Percentiles rank a stretch among this genome's conserved stretches.
Conservation (phyloP, 2,113 vertebrate species). For the Chelonoidis abingdonii region DNA sequence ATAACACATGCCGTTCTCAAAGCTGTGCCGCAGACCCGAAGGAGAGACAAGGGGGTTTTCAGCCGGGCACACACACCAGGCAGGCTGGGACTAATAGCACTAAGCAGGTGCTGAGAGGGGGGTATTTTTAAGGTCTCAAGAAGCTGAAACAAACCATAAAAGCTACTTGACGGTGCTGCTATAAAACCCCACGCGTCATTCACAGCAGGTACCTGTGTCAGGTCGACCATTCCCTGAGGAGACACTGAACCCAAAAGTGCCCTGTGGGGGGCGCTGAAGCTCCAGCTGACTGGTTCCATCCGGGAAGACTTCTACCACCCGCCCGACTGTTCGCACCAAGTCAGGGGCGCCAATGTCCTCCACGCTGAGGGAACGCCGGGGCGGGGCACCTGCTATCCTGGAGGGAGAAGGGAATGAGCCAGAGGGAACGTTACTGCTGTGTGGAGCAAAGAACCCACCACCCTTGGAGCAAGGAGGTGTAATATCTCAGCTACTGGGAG, state of each 20-base stretch:
- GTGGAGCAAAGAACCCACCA: background rate
- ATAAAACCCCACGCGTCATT: background rate
- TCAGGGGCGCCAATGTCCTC: conserved; percentile 84
- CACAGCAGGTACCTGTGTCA: conserved; percentile 84
- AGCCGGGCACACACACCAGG: background rate
- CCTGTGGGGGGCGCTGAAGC: conserved; percentile 83
- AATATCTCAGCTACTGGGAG: accelerated
- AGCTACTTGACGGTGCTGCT: background rate
- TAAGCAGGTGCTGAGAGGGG: too few relatives aligned
- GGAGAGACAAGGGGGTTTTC: background rate
- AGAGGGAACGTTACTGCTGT: background rate
- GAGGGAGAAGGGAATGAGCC: background rate
- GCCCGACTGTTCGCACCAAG: conserved; percentile 80
- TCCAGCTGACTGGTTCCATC: conserved; percentile 91
- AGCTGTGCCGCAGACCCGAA: background rate
- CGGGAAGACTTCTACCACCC: conserved; percentile 86
- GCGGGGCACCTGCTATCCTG: conserved; percentile 44
- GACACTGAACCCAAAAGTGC: conserved; percentile 90
- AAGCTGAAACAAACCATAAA: background rate
- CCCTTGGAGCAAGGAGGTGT: accelerated
- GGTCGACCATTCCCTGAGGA: conserved; percentile 90
- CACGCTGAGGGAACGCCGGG: conserved; percentile 79
- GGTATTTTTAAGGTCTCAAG: background rate
- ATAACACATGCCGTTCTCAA: background rate
- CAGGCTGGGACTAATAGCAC: background rate